phyloP scores from a whole-genome alignment of 1,140 invertebrate species.

The Scaptomyza pallida region DNA sequence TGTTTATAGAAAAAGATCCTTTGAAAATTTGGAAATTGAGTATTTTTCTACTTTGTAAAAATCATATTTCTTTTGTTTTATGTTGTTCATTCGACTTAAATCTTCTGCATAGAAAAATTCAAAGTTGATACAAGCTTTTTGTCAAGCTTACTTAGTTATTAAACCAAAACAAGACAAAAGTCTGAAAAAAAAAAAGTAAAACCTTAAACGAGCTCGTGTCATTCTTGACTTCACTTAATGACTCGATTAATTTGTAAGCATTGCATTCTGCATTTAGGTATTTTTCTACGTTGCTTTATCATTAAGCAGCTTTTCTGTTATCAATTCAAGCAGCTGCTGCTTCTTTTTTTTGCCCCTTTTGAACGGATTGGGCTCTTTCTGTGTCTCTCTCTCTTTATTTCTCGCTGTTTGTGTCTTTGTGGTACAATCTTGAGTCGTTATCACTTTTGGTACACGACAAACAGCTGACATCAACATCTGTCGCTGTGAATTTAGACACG shows the following conservation, averaged over 20 bases:
- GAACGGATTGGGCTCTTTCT: conserved; percentile 10
- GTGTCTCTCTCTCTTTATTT: not conserved
- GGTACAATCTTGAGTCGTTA: conserved; percentile 56
- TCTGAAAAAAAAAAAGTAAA: too few species aligned
- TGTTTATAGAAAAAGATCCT: too few species aligned
- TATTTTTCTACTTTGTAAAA: too few species aligned
- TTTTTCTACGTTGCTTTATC: not conserved
- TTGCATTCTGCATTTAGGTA: not conserved
- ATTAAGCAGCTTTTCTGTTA: conserved; percentile 4
- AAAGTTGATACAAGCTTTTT: too few species aligned
- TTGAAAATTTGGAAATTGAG: too few species aligned
- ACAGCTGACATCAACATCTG: conserved; percentile 76
- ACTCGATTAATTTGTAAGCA: not conserved
- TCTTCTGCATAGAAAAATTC: too few species aligned
- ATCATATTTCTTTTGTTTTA: too few species aligned
- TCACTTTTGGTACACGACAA: conserved; percentile 47
- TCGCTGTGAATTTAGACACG: conserved; percentile 70
- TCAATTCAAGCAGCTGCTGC: conserved; percentile 15
- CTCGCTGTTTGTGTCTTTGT: too few species aligned
- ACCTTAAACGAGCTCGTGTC: too few species aligned
- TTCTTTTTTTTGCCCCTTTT: conserved; percentile 13
- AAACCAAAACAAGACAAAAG: too few species aligned
- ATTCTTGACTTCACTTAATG: not conserved
- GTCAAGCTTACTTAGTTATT: too few species aligned
- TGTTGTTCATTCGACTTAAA: too few species aligned